phyloP scores from a whole-genome alignment of 2,888 invertebrate genomes.

The Sphaeridia pumilis region DNA sequence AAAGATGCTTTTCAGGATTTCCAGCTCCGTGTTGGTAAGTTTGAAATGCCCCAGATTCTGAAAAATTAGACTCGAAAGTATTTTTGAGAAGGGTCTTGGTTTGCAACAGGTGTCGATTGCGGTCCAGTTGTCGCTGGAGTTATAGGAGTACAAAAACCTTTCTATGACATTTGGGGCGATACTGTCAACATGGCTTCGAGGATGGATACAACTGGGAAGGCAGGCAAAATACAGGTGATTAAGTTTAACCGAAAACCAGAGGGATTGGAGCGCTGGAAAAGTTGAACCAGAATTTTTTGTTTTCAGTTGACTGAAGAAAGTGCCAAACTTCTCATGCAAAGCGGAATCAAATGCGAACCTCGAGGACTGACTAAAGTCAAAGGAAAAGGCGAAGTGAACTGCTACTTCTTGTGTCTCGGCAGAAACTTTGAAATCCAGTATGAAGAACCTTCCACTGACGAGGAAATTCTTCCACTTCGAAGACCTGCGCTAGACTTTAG shows the following conservation, averaged over 20 bases:
- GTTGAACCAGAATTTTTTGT: too few species aligned
- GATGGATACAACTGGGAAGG: conserved; percentile 83
- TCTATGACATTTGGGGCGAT: conserved; percentile 88
- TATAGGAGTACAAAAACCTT: conserved; percentile 62
- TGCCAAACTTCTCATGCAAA: conserved; percentile 23
- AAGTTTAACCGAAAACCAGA: not conserved
- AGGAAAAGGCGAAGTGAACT: conserved; percentile 28
- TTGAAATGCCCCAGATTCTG: not conserved
- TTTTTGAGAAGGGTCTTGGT: not conserved
- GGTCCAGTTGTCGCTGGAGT: conserved; percentile 89
- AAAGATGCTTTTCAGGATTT: conserved; percentile 49
- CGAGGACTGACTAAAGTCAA: conserved; percentile 25
- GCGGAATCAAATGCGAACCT: conserved; percentile 21
- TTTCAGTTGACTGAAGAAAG: conserved; percentile 23
- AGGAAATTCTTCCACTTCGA: not conserved
- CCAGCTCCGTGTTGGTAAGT: conserved; percentile 59
- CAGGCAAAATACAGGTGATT: conserved; percentile 61
- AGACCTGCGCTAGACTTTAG: not conserved
- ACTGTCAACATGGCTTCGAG: conserved; percentile 92
- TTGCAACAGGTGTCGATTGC: conserved; percentile 63
- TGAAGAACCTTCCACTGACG: conserved; percentile 3
- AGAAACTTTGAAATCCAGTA: conserved; percentile 21
- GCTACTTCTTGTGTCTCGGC: conserved; percentile 25
- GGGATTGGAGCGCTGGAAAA: too few species aligned
- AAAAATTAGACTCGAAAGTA: not conserved